These are phyloP conservation scores for Mechanitis messenoides DNA, from an alignment of 2,888 invertebrate genomes.

Conservation along the genomic window DNA sequence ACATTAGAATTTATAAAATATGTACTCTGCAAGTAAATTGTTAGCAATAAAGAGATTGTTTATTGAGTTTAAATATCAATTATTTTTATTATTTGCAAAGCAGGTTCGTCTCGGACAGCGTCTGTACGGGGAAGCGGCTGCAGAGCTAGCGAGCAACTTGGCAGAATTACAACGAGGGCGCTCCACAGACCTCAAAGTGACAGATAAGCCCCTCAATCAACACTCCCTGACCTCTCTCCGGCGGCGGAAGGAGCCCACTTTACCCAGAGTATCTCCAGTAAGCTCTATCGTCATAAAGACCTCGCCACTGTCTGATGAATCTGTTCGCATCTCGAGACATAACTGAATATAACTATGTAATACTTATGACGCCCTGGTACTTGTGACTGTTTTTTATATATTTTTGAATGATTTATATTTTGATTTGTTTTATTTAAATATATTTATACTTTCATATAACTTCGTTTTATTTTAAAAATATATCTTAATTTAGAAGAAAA, in stretches of 20 bases:
- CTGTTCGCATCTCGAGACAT: conserved; percentile 14
- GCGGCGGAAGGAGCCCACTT: conserved; percentile 50
- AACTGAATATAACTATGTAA: conserved; percentile 1
- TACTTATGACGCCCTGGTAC: conserved; percentile 7
- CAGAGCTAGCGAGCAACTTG: conserved; percentile 55
- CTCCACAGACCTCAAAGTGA: conserved; percentile 39
- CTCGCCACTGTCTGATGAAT: conserved; percentile 35
- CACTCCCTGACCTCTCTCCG: conserved; percentile 41
- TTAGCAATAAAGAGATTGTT: too few relatives aligned
- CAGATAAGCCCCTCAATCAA: conserved; percentile 50
- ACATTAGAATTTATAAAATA: too few relatives aligned
- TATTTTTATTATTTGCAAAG: conserved; percentile 8
- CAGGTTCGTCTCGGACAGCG: conserved; percentile 59
- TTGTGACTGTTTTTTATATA: conserved; percentile 6
- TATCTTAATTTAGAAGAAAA: too few relatives aligned
- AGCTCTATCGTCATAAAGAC: conserved; percentile 47
- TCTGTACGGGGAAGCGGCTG: conserved; percentile 60
- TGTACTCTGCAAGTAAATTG: too few relatives aligned
- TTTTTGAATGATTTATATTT: conserved; percentile 6
- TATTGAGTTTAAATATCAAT: too few relatives aligned
- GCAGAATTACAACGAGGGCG: conserved; percentile 54
- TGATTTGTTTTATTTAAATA: conserved; percentile 5
- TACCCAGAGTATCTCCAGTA: conserved; percentile 43
- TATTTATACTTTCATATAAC: conserved; percentile 5
- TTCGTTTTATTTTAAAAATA: too few relatives aligned